Evolutionary conservation across 1,140 invertebrate species (phyloP), one percentile per base, ranked within the genome.

Genomic region (Procambarus clarkii): DNA sequence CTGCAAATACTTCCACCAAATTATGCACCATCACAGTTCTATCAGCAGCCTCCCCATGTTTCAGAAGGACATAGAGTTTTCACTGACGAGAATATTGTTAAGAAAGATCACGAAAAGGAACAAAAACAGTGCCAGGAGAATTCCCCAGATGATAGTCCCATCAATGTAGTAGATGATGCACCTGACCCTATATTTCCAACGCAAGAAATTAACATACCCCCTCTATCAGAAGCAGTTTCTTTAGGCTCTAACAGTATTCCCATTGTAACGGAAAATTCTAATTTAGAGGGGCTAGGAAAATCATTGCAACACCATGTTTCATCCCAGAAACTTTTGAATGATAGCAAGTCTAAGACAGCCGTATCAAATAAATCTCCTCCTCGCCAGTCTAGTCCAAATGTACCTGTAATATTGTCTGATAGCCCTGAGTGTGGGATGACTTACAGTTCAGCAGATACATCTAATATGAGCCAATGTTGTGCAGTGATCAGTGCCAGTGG

Each of bases 131-230:
- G 58, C n/a, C 89, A 91, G 58, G 48, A 88, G 34, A 78, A 79
- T n/a, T 92, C 92, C 18, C 92, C 92, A 21, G 92, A 92, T 13
- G 92, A 92, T 77, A 92, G 92, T 54, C 92, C 88, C 48, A 92
- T 92, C 78, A 87, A 91, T 74, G 60, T 64, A 7, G 88, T 92
- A 21, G 92, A 92, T 78, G 88, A 92, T 69, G 60, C 91, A 2
- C 91, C 91, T n/a, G 91, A 92, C 69, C 91, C 87, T 5, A 18
- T 91, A 24, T 91, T 91, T 64, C 88, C 92, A 50, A 74, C 80
- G 71, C 86, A 81, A 76, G 91, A 78, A 34, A 89, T 84, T 18
- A 92, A 92, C 82, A 92, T 92, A 54, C 91, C 91, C 3, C 84
- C 91, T 45, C 76, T 92, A 7, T 82, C 87, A 21, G 87, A 89